phyloP scores from a whole-genome alignment of 1,140 invertebrate genomes.

The Zaprionus vittiger region DNA sequence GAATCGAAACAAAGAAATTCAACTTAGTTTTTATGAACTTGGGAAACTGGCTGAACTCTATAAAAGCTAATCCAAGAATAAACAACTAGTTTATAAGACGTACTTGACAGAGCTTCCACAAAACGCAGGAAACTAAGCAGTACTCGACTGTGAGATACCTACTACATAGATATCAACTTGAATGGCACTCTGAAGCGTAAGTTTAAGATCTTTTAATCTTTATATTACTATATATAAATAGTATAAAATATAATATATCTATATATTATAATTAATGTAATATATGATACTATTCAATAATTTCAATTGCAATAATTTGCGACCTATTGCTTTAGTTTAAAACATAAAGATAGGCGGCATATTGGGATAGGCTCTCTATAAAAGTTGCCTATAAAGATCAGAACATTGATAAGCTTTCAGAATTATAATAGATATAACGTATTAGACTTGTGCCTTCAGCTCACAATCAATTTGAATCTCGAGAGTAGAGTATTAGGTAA shows the following conservation, averaged over 20 bases:
- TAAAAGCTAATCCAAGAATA: neutral
- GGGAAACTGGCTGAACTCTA: neutral
- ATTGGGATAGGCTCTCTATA: neutral
- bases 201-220: too few relatives aligned
- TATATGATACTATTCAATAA: too few relatives aligned
- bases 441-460: too few relatives aligned
- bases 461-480: neutral
- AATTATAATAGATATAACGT: neutral
- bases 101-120: neutral
- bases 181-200: too few relatives aligned
- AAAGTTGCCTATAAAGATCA: neutral
- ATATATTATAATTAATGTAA: too few relatives aligned
- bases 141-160: neutral
- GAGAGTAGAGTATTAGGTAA: neutral
- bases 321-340: neutral
- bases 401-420: neutral
- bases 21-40: constrained; percentile 7
- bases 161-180: too few relatives aligned
- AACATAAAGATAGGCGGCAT: neutral
- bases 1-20: neutral
- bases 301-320: neutral
- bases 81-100: constrained; percentile 1
- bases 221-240: too few relatives aligned
- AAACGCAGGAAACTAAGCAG: neutral
- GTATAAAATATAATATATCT: too few relatives aligned